Evolutionary conservation across 2,113 vertebrate genomes (phyloP), one percentile per base, ranked within the genome.

Genomic region (Arothron firmamentum): DNA sequence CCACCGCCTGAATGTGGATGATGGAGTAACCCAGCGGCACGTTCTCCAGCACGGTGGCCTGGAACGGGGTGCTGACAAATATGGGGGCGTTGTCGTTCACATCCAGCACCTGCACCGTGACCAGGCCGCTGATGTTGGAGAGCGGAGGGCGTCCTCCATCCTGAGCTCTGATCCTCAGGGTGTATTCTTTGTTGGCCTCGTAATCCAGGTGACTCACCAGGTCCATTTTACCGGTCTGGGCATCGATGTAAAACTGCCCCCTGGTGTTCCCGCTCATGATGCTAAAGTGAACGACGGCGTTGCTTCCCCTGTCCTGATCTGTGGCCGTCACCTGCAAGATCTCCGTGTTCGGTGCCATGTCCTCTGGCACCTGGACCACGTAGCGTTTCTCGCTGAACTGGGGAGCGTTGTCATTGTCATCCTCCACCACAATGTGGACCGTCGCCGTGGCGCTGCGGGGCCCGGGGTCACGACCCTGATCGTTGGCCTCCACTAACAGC

Each of bases 351-450:
- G 94, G 92, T 0, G 82, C 67, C 86, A 91, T 83, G 0, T 97
- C 94, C 85, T 99, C 96, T 0, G 93, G 88, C 18, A 99, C 93
- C 80, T 92, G 94, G 0, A 91, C 93, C 56, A 97, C 75, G 0
- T 98, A 98, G 12, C 95, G 95, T 64, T 95, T 95, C 84, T 97
- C 90, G 0, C 95, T 95, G 63, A 98, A 99, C 90, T 99, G 96
- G 0, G 96, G 96, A 0, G 92, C 89, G 0, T 98, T 99, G 67
- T 99, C 96, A 0, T 99, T 99, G 80, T 99, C 96, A 0, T 99
- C 96, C 70, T 98, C 94, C 72, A 99, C 95, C 0, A 90, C 10
- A 0, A 99, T 95, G 77, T 83, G 77, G 14, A 99, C 92, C 0
- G 92, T 92, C 0, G 94, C 95, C 0, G 94, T 98, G 55, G 94